phyloP scores from a whole-genome alignment of 2,888 invertebrate species.

The Seira musarum region DNA sequence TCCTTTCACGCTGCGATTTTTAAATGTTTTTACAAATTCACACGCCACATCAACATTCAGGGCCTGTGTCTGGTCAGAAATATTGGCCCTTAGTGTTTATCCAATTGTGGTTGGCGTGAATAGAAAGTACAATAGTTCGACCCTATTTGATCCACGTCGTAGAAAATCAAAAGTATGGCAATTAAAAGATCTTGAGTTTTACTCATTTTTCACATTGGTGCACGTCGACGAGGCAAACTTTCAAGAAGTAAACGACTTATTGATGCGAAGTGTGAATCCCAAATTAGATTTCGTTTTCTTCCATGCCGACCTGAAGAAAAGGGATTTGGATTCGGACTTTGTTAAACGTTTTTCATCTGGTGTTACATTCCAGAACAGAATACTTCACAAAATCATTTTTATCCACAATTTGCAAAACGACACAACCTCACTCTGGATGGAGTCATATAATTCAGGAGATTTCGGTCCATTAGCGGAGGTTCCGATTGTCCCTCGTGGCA shows the following conservation, averaged over 20 bases:
- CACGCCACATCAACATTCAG: not conserved
- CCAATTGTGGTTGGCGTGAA: slow-evolving; percentile 14
- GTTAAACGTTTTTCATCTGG: too few species aligned
- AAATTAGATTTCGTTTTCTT: slow-evolving; percentile 24
- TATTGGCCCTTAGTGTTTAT: not conserved
- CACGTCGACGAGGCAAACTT: not conserved
- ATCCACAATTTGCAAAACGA: not conserved
- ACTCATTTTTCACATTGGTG: slow-evolving; percentile 26
- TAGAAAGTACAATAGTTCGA: too few species aligned
- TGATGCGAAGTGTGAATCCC: slow-evolving; percentile 20
- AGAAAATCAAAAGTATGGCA: not conserved
- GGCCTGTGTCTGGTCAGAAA: not conserved
- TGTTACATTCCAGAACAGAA: slow-evolving; percentile 11
- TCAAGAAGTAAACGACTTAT: not conserved
- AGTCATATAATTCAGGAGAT: slow-evolving; percentile 25
- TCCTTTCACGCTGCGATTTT: slow-evolving; percentile 25
- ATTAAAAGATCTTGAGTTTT: not conserved
- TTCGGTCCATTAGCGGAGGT: not conserved
- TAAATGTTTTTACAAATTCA: too few species aligned
- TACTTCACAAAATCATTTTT: slow-evolving; percentile 22
- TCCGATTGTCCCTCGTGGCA: not conserved
- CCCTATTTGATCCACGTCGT: slow-evolving; percentile 6
- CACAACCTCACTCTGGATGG: slow-evolving; percentile 35
- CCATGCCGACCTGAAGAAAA: not conserved
- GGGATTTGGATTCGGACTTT: not conserved